Evolutionary conservation across 2,888 invertebrate genomes (phyloP).

Genomic region (Drosophila lacicola): DNA sequence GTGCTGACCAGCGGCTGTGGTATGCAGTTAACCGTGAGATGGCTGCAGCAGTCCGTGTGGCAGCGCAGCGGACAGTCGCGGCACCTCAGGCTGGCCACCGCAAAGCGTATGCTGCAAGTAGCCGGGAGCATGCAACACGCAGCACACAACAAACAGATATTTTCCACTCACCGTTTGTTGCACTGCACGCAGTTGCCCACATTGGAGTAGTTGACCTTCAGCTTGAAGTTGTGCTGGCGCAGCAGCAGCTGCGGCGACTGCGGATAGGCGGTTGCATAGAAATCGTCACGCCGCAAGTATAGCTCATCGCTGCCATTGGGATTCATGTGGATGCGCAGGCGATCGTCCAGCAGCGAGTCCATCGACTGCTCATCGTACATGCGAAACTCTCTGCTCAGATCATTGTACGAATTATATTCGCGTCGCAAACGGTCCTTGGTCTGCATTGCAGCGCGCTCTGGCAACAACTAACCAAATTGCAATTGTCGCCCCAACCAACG

Average conservation of each 20-base stretch:
- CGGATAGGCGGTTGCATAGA: constrained; percentile 22
- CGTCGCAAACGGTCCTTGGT: constrained; percentile 48
- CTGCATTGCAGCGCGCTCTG: constrained; percentile 45
- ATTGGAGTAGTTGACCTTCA: constrained; percentile 63
- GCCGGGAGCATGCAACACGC: not conserved
- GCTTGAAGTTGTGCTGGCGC: constrained; percentile 66
- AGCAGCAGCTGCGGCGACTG: constrained; percentile 49
- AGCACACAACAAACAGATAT: no score
- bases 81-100: constrained; percentile 55
- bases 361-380: constrained; percentile 62
- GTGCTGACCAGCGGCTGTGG: constrained; percentile 54
- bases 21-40: constrained; percentile 62
- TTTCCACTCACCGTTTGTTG: constrained; percentile 64
- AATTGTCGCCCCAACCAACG: constrained; percentile 21
- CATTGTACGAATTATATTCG: constrained; percentile 66
- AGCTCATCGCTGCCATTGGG: constrained; percentile 56
- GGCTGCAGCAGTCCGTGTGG: constrained; percentile 54
- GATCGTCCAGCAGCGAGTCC: constrained; percentile 62
- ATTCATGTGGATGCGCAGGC: constrained; percentile 62
- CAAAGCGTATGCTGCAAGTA: constrained; percentile 61
- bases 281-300: constrained; percentile 40
- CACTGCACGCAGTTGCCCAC: constrained; percentile 71
- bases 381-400: constrained; percentile 52
- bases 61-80: constrained; percentile 72
- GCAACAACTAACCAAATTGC: constrained; percentile 33